Evolutionary conservation across 2,113 vertebrate species (phyloP), one percentile per base, ranked within the genome.

Genomic region (Crotalus tigris): DNA sequence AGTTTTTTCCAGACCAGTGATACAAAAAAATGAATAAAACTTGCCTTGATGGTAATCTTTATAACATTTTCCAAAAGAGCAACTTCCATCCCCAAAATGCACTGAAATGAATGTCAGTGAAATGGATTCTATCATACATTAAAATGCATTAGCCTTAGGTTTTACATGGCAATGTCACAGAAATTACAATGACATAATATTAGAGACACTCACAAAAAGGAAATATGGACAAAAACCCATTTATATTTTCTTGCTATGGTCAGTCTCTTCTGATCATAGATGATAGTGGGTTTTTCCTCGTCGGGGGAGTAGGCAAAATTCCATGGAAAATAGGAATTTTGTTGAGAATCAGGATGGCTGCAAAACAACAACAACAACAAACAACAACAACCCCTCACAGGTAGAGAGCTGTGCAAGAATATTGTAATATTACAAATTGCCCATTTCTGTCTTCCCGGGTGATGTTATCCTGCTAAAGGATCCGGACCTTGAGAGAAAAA

Each of bases 11-110:
- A 85, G 91, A 92, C 51, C 91, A 90, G 33, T 94, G 91, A 92
- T 29, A 94, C 75, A 92, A 90, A 94, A 89, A 92, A 93, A 85
- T 92, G 93, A 90, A 92, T 92, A 92, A 94, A 94, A 92, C 21
- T 29, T 87, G 88, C 75, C 75, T 49, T 24, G 51, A 94, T 94
- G 90, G 91, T 87, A 86, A 93, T 93, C 93, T 90, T 93, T 89
- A 86, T 90, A 92, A 89, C 69, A 64, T 86, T 93, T 92, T 90
- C 75, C 93, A 92, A 53, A 39, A 85, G 54, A 93, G 24, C 69
- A 90, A 24, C 75, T 90, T 90, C 33, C 88, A 92, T 33, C 49
- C 39, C 88, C 58, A 86, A 92, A 49, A 23, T 92, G 57, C 23
- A 75, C 29, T 21, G 21, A 17, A 86, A 87, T 75, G 87, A 94